Conservation (phyloP, 2,888 invertebrate species). For the Abrostola triplasia region DNA sequence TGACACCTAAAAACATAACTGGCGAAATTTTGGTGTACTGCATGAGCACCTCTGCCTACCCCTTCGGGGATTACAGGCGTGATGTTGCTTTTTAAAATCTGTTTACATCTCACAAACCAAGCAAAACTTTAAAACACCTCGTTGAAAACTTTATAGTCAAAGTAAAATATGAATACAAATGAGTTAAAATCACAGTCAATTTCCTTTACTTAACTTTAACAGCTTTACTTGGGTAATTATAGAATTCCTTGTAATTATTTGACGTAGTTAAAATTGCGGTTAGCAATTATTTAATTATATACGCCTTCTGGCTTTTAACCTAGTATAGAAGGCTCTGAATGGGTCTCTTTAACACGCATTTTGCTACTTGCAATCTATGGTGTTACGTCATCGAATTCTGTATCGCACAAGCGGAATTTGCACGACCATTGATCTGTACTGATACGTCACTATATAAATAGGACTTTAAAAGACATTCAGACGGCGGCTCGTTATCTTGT, state of each 20-base stretch:
- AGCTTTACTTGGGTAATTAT: conserved; percentile 5
- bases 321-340: not conserved
- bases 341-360: not conserved
- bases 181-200: conserved; percentile 11
- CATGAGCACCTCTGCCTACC: too few relatives aligned
- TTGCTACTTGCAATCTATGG: not conserved
- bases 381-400: not conserved
- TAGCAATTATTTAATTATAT: conserved; percentile 32
- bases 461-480: too few relatives aligned
- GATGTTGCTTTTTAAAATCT: too few relatives aligned
- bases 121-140: not conserved
- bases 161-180: not conserved
- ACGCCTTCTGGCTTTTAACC: conserved; percentile 15
- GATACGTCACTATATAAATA: too few relatives aligned
- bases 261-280: conserved; percentile 17
- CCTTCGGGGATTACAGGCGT: too few relatives aligned
- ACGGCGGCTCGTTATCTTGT: too few relatives aligned
- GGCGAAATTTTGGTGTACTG: too few relatives aligned
- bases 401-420: not conserved
- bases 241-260: conserved; percentile 24
- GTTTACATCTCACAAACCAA: not conserved
- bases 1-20: too few relatives aligned
- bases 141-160: not conserved
- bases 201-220: conserved; percentile 9
- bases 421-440: not conserved